Evolutionary conservation across 2,888 invertebrate species (phyloP).

Genomic region (Pseudococcus jackbeardsleyi): DNA sequence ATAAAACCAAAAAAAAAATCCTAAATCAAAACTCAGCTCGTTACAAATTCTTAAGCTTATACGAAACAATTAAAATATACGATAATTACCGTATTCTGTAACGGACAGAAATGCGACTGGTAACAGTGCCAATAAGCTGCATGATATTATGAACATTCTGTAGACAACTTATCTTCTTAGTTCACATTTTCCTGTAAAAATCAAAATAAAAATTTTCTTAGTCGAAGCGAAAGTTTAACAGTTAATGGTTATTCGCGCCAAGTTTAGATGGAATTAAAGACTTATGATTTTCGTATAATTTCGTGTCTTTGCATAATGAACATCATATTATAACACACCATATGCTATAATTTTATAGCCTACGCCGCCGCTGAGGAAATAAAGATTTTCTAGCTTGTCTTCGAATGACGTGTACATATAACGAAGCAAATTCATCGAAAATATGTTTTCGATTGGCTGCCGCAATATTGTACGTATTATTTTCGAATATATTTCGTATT

Average conservation of each 20-base stretch:
- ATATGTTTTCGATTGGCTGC: background rate
- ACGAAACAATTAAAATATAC: no score
- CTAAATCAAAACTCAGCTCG: no score
- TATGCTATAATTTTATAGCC: background rate
- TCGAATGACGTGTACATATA: background rate
- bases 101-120: constrained; percentile 56
- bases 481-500: constrained; percentile 31
- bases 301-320: constrained; percentile 47
- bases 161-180: constrained; percentile 45
- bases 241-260: constrained; percentile 26
- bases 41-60: no score
- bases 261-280: constrained; percentile 23
- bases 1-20: background rate
- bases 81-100: constrained; percentile 30
- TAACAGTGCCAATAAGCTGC: constrained; percentile 58
- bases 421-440: background rate
- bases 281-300: constrained; percentile 24
- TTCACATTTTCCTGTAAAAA: constrained; percentile 62
- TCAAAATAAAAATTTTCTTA: constrained; percentile 43
- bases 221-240: background rate
- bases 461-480: background rate
- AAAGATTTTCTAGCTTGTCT: background rate
- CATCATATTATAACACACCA: background rate
- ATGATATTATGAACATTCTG: constrained; percentile 63
- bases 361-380: background rate